phyloP scores from a whole-genome alignment of 2,797 vertebrate species.

The Syngnathus acus region DNA sequence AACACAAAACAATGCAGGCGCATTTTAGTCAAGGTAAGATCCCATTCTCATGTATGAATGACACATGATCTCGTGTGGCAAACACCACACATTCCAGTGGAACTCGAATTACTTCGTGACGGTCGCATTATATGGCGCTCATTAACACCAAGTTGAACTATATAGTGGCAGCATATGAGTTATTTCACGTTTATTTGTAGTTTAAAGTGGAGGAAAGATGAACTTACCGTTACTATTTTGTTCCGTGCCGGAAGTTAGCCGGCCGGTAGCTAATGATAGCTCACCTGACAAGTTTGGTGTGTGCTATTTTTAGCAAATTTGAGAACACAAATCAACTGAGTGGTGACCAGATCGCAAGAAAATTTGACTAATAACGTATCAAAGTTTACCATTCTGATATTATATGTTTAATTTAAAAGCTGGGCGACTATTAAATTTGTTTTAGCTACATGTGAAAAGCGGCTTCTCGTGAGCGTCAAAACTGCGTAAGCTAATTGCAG shows the following conservation, averaged over 20 bases:
- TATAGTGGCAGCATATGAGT: not conserved
- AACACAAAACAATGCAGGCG: not conserved
- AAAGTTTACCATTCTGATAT: not conserved
- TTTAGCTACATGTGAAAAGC: not conserved
- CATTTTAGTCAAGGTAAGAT: not conserved
- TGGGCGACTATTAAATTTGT: constrained; percentile 7
- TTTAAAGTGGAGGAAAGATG: not conserved
- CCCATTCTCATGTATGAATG: not conserved
- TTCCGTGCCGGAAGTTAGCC: constrained; percentile 24
- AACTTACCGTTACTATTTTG: not conserved
- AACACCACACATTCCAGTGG: not conserved
- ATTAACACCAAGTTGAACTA: not conserved
- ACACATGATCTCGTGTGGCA: not conserved
- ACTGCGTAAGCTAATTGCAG: constrained; percentile 28
- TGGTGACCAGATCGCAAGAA: not conserved
- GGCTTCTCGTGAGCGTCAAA: constrained; percentile 16
- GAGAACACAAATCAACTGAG: not conserved
- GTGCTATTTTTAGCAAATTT: constrained; percentile 55
- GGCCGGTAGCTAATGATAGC: constrained; percentile 20
- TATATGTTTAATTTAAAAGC: not conserved
- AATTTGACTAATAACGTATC: not conserved
- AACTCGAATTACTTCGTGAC: not conserved
- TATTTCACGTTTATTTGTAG: not conserved
- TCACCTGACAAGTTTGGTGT: constrained; percentile 31
- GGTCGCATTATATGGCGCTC: not conserved